Evolutionary conservation across 2,888 invertebrate genomes (phyloP), one percentile per base, ranked within the genome.

Genomic region (Melinaea marsaeus): DNA sequence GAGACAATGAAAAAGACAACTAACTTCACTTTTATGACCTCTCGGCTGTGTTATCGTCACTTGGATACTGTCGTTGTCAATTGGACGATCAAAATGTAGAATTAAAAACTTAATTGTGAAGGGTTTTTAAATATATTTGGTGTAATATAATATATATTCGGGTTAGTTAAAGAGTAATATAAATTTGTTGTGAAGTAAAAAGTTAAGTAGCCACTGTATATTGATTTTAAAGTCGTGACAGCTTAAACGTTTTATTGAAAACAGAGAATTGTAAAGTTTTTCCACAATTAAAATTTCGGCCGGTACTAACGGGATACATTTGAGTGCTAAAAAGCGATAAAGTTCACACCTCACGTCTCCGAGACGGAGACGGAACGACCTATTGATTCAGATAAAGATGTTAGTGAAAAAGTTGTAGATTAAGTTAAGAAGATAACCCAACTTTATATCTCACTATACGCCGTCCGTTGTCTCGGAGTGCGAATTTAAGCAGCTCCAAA

Each of bases 381-480:
- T 75, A 88, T 88, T 88, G 81, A 85, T 78, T 78, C 75, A 77
- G 83, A 88, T 88, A 84, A 86, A 88, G 87, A 81, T 85, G 87
- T 87, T 76, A 80, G 73, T 77, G 78, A 84, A 86, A 86, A 85
- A 86, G 51, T 32, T 6, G 32, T 32, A 22, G 32, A 3, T 2
- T 51, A 32, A 32, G 9, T 32, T n/a, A 51, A 32, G 51, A 51
- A 3, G 32, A 11, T 51, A 9, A 32, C 3, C 48, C 37, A 37
- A 37, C 37, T 37, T 37, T 37, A 37, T 37, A 6, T 6, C 4
- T 37, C 4, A 37, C 4, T 37, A 37, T 37, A 37, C 7, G 4
- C 37, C 7, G 3, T 37, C 37, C 7, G 7, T 4, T 7, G 5
- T 37, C 37, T 42, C 11, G 42, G 9, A 3, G 3, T 9, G 42